A percentile compares a stretch with the other conserved stretches of the same genome.
These are phyloP conservation scores for Pogoniulus pusillus DNA, from an alignment of 2,797 vertebrate genomes.

Conservation along the genomic window DNA sequence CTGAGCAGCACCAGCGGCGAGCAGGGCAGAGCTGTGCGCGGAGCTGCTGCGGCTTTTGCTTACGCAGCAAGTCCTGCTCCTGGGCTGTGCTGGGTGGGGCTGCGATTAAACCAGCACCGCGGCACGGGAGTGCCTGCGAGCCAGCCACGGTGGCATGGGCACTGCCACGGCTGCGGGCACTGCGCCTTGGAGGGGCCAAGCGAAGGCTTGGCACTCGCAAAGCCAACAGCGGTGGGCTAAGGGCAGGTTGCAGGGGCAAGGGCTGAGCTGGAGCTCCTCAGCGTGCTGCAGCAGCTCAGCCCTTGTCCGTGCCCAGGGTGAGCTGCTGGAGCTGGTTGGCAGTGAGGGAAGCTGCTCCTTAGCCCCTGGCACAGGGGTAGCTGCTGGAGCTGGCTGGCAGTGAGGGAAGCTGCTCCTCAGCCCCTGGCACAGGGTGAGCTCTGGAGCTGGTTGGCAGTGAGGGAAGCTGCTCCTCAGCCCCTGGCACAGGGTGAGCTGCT, in stretches of 20 bases:
- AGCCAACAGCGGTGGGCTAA: rapidly evolving
- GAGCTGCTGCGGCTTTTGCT: constrained; percentile 65
- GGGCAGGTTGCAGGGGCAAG: not conserved
- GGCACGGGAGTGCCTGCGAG: constrained; percentile 7
- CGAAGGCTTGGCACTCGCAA: not conserved
- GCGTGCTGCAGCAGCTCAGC: not conserved
- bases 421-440: no score
- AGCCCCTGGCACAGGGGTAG: no score
- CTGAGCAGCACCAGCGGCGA: no score
- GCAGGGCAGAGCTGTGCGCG: not conserved
- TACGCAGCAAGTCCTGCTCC: constrained; percentile 67
- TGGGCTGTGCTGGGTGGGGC: constrained; percentile 57
- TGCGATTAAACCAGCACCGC: constrained; percentile 25
- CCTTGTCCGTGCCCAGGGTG: no score
- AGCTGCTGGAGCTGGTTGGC: no score
- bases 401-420: no score
- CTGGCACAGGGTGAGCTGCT: no score
- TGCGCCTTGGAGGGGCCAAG: not conserved
- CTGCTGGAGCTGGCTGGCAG: no score
- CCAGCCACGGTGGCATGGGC: not conserved
- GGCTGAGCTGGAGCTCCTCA: not conserved
- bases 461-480: no score
- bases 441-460: no score
- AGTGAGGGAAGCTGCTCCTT: no score
- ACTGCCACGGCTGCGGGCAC: rapidly evolving